A percentile compares a stretch with the other conserved stretches of the same genome.
Conservation (phyloP, 2,797 vertebrate genomes). For the Ptychobarbus kaznakovi region DNA sequence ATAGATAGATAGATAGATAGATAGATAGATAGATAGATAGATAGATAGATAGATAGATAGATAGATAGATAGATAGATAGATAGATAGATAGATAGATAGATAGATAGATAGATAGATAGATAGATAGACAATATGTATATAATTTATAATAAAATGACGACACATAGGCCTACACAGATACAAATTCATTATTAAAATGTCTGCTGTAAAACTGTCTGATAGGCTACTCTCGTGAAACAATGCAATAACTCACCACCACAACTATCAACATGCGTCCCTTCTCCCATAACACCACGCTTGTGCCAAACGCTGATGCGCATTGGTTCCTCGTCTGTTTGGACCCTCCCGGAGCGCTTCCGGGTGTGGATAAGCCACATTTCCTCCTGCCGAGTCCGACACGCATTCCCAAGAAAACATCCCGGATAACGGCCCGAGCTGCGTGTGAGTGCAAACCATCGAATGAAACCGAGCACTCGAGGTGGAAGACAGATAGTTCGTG, state of each 20-base stretch:
- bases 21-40: not conserved
- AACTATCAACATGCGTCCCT: not conserved
- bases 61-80: not conserved
- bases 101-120: not conserved
- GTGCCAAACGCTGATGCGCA: constrained; percentile 7
- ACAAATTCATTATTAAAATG: not conserved
- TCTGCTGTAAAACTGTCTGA: not conserved
- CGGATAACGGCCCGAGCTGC: constrained; percentile 30
- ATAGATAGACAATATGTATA: not conserved
- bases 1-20: not conserved
- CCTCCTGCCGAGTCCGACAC: constrained; percentile 49
- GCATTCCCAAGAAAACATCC: constrained; percentile 60
- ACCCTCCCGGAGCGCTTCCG: constrained; percentile 71
- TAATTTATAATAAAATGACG: not conserved
- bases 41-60: not conserved
- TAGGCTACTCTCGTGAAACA: not conserved
- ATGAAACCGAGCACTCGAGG: not conserved
- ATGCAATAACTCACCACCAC: not conserved
- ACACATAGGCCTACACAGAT: not conserved
- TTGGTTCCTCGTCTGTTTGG: constrained; percentile 12
- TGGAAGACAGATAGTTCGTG: constrained; percentile 8
- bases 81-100: not conserved
- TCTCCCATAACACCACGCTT: not conserved
- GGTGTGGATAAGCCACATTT: constrained; percentile 72
- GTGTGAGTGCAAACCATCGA: not conserved